Base-by-base conservation (phyloP, 2,888 invertebrate species). In the Eristalis tenax region DNA sequence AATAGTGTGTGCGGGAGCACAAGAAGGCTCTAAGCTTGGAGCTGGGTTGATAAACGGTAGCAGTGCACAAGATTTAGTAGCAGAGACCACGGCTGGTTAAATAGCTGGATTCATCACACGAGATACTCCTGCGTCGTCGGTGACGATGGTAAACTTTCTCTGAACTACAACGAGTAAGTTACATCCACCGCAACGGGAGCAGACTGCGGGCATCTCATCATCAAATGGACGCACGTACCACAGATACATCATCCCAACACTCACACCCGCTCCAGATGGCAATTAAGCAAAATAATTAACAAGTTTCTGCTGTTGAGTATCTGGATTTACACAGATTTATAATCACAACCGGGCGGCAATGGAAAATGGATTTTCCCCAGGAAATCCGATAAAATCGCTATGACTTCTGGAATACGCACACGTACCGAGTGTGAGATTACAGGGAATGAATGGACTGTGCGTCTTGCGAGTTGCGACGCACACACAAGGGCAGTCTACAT, bases 221-320 rank as follows among this genome's bases (percentile, higher is more conserved):
- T 23, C 68, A 68, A 40, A 75, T 81, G 82, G 73, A 73, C 74
- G 32, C 63, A 82, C 57, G 74, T 76, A 76, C 63, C 56, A 8
- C 32, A 69, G 28, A 65, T 56, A 74, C 68, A 71, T 71, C 79
- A 70, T 71, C 57, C 35, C 22, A 32, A 81, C 64, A 65, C 23
- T 64, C 71, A 28, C 59, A 70, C 57, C 28, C 59, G 28, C 61
- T 81, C 38, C 50, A 70, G 70, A 71, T 76, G 66, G 65, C 82
- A 82, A 76, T 82, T 76, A 82, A 76, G 76, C 70, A 70, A 82
- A 76, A 82, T 76, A 82, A 82, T 82, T 71, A 82, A 82, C 82
- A 82, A 76, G 82, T 70, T 81, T 61, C 26, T 76, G n/a, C 59
- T 71, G 82, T 76, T 76, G 65, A 82, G 70, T 82, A 76, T 76